Base-by-base conservation (phyloP, 2,888 invertebrate species). In the Sarcophaga rosellei region DNA sequence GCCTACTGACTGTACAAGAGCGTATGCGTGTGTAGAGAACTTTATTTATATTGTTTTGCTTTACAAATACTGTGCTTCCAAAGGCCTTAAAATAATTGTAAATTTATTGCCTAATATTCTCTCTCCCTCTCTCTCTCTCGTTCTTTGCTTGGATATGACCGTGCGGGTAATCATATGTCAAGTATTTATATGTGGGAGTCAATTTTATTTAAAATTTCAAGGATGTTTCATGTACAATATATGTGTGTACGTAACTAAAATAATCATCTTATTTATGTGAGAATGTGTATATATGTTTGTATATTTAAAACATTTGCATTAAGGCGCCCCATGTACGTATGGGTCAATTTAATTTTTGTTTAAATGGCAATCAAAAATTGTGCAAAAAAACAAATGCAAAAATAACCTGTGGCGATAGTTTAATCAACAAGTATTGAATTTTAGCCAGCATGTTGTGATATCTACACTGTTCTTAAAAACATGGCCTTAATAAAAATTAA, bases 361-460 rank as follows among this genome's bases (percentile, higher is more conserved):
- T 69, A 69, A 35, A 11, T 74, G 17, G 53, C 62, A 75, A 68
- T 66, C 68, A 81, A 59, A 35, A 35, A 35, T 35, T 35, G 6
- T 35, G 6, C 6, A 35, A 35, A 35, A 25, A 25, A 35, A 35
- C n/a, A 35, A 47, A 5, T 17, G 1, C 47, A 62, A 74, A 66
- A 62, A 74, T 21, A 66, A 44, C 81, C 69, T 23, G 57, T 44
- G 69, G 81, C 69, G 11, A 21, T 63, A 72, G 20, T 44, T n/a
- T 57, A 81, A 75, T 68, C 68, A 81, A 81, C 61, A 73, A 66
- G 44, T 72, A 59, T 66, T 80, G 65, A 72, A 65, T 72, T 79
- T 15, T 72, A 53, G 21, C 57, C 23, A 66, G 65, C 59, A 73
- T 45, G 44, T 73, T 59, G 59, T 65, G n/a, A 25, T 47, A 5